Evolutionary conservation across 2,888 invertebrate genomes (phyloP), one percentile per base, ranked within the genome.

Genomic region (Steromphala cineraria): DNA sequence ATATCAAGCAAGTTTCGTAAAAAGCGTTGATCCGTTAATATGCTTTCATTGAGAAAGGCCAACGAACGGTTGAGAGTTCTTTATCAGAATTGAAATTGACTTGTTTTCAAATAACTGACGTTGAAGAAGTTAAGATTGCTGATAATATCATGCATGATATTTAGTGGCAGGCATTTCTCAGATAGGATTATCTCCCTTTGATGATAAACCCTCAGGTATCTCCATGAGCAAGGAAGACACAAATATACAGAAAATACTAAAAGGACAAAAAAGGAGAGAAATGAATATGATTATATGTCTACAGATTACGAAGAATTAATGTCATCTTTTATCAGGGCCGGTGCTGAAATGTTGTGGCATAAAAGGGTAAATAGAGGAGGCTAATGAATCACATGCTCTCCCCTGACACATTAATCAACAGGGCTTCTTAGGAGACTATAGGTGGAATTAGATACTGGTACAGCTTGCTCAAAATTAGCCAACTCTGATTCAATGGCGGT

Each of bases 11-110:
- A 71, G 31, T 31, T 71, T 36, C 3, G 71, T 36, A 71, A 71
- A 40, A 71, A 71, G n/a, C n/a, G 71, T 19, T 36, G 36, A 71
- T 55, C 76, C 40, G 55, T 21, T 53, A 76, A 76, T 76, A 76
- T 53, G 53, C 31, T 76, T 55, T 53, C 55, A 76, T 55, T 55
- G 36, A 53, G 76, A 53, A 53, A 28, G 53, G 76, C 53, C 53
- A 24, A 28, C 76, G 28, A 76, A 55, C 17, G n/a, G 31, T 31
- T 55, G 53, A 28, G 53, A 53, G 53, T 76, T 76, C 52, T 40
- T 67, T 55, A 78, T 78, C 77, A 78, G 76, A 78, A 78, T 78
- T 78, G 56, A 78, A 78, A 62, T 78, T 46, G 78, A 62, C 78
- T 62, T 78, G 62, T 40, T 40, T 56, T 78, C 67, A 62, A 62